Base-by-base conservation (phyloP, 2,888 invertebrate genomes). In the Apotomis betuletana region DNA sequence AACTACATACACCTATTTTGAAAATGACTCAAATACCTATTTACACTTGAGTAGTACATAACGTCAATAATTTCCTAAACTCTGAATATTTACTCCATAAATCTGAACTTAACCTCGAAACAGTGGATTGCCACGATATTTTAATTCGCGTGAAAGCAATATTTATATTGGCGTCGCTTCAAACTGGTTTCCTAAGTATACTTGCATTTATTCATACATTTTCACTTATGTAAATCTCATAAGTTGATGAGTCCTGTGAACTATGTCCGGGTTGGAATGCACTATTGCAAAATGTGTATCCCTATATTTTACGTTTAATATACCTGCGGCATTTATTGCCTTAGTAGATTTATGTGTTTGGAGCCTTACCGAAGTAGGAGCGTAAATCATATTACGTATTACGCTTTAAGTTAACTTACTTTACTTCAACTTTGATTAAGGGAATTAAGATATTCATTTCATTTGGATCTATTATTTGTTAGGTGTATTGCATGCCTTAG, bases 201-300 rank as follows among this genome's bases (percentile, higher is more conserved):
- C 81, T 68, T 68, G 58, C 68, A 72, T 72, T 80, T 84, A 87
- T 89, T 85, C 85, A 81, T 83, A 85, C 85, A 90, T 90, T 91
- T 92, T 92, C 92, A 92, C 91, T 92, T 92, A 92, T 92, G 92
- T 87, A 85, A 92, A 92, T 91, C 80, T 75, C 76, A 82, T 82
- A 79, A 85, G 82, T 75, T 70, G 59, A 69, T 27, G 75, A 78
- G 78, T 86, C 85, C 83, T 80, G 87, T 87, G 86, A 85, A 83
- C 83, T 88, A 87, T 87, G 81, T 74, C 62, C 54, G 57, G 55
- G 61, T 70, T 57, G 52, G 51, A 4, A 65, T n/a, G 67, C 38
- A 41, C 10, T 27, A 38, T 0, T 15, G 2, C 12, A 6, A 12
- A 38, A 6, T 9, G 5, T 49, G 9, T 9, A 49, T 49, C 6